Evolutionary conservation across 2,113 vertebrate genomes (phyloP).

Genomic region (Climacteris rufus): DNA sequence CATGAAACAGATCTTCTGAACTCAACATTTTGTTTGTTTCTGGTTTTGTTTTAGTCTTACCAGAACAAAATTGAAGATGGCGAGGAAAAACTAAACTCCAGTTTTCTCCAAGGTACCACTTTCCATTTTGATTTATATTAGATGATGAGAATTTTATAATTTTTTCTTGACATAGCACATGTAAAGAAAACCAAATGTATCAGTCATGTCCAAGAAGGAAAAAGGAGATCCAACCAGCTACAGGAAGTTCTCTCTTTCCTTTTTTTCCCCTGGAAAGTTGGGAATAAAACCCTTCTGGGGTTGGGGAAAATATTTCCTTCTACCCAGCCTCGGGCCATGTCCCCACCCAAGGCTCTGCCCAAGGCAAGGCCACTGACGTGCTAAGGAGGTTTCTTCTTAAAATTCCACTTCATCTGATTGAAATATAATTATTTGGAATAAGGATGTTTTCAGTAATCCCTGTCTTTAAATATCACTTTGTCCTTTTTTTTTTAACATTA

Average conservation of each 20-base stretch:
- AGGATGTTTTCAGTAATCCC: neutral
- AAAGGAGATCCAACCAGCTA: neutral
- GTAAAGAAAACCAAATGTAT: neutral
- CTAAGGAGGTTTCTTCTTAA: neutral
- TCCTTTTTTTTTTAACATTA: neutral
- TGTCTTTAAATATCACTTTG: neutral
- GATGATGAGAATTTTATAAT: too few relatives aligned
- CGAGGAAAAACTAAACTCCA: too few relatives aligned
- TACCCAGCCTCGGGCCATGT: neutral
- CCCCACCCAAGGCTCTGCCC: neutral
- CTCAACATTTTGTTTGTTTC: neutral
- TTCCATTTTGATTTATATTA: neutral
- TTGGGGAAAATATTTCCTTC: neutral
- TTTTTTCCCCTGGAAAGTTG: neutral
- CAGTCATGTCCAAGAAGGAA: neutral
- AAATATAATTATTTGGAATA: neutral
- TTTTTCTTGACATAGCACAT: neutral
- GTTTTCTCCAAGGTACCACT: neutral
- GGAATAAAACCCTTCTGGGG: neutral
- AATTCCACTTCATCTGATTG: neutral
- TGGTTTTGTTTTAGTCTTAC: neutral
- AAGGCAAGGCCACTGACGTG: neutral
- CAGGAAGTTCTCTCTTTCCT: neutral
- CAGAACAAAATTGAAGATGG: neutral
- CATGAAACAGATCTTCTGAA: neutral